Percentiles rank a stretch among this genome's conserved stretches.
These are phyloP conservation scores for Heliocidaris erythrogramma DNA, from an alignment of 35 echinoderm and acorn worm genomes.

Conservation along the genomic window DNA sequence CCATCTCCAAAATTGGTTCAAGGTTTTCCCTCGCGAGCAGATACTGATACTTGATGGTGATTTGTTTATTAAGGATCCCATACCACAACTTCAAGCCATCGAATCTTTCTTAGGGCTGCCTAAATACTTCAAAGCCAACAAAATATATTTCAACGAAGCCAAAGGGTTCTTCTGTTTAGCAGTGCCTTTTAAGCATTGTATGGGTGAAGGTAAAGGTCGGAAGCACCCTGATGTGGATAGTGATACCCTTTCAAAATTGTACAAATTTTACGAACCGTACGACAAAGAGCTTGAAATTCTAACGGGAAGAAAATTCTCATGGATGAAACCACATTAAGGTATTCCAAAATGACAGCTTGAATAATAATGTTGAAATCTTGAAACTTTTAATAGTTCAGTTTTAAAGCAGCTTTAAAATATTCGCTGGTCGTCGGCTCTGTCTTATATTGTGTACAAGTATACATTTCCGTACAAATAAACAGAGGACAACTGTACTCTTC, in stretches of 20 bases:
- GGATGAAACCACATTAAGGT: not conserved
- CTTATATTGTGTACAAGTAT: no score
- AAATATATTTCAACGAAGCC: conserved; percentile 16
- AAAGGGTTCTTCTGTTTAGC: conserved; percentile 48
- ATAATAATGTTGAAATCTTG: no score
- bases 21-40: conserved; percentile 24
- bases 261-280: conserved; percentile 49
- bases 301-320: conserved; percentile 51
- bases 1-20: conserved; percentile 40
- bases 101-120: conserved; percentile 43
- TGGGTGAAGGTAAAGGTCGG: conserved; percentile 17
- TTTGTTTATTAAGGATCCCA: conserved; percentile 29
- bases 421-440: no score
- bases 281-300: conserved; percentile 27
- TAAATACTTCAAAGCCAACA: not conserved
- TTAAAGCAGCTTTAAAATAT: no score
- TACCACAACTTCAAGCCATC: not conserved
- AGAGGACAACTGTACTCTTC: no score
- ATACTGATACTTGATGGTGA: conserved; percentile 53
- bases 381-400: no score
- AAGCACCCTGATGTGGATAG: conserved; percentile 11
- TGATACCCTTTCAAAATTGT: not conserved
- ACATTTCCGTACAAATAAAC: no score
- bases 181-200: not conserved
- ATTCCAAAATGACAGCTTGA: no score